Base-by-base conservation (phyloP, 2,113 vertebrate genomes). In the Danio rerio region DNA sequence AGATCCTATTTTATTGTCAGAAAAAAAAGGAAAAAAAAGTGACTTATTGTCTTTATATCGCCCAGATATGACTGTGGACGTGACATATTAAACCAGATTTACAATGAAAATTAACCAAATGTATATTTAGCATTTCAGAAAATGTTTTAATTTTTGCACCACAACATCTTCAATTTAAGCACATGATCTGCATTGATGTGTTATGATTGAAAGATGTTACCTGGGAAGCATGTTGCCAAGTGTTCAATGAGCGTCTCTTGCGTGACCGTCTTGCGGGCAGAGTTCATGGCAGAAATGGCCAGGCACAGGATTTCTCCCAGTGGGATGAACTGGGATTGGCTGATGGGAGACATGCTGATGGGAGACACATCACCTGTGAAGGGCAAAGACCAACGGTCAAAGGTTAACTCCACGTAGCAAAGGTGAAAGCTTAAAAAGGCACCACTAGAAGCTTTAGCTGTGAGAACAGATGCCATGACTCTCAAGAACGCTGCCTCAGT, bases 331-430 rank as follows among this genome's bases (percentile, higher is more conserved):
- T 99, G 98, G 79, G 98, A 99, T 87, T 99, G 98, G 92, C 97
- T 98, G 94, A 98, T 98, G 84, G 98, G 98, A 93, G 97, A 99
- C 97, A 99, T 99, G 89, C 96, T 99, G 96, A 99, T 99, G 63
- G 98, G 97, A 84, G 97, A 98, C 85, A 99, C 98, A 98, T 99
- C 98, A 97, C 98, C 98, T 99, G 94, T 85, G 81, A 82, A 56
- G 84, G 58, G 84, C 85, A 86, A 83, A 65, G 78, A 87, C 90
- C 81, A 93, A 91, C 90, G 12, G 77, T 65, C 18, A 63, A 42
- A 68, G 9, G 8, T 47, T 13, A 16, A 3, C 45, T 40, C n/a
- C 13, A 53, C 42, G 56, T 59, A 13, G 63, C 47, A 63, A 42
- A 18, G 12, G 62, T 12, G 4, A 47, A 50, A n/a, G n/a, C n/a